A percentile compares a stretch with the other conserved stretches of the same genome.
phyloP scores from a whole-genome alignment of 2,113 vertebrate species.

The Thunnus maccoyii region DNA sequence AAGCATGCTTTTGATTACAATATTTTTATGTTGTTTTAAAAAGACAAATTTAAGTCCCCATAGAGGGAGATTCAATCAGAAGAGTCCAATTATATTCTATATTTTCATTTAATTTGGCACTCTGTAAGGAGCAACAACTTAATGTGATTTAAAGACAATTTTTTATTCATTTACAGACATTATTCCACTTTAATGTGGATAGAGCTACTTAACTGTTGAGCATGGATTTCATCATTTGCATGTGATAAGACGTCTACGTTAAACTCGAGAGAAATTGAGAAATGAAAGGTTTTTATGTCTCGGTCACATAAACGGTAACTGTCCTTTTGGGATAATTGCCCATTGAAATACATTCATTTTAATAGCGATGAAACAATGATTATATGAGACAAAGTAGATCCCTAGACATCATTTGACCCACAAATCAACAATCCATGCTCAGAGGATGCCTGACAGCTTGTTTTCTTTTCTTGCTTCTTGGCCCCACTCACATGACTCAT shows the following conservation, averaged over 20 bases:
- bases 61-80: neutral
- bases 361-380: too few relatives aligned
- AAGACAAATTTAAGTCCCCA: too few relatives aligned
- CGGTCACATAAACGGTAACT: neutral
- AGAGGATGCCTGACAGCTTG: neutral
- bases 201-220: neutral
- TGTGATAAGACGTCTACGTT: neutral
- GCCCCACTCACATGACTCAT: neutral
- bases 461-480: conserved; percentile 21
- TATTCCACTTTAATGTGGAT: neutral
- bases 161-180: neutral
- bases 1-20: neutral
- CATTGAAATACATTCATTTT: neutral
- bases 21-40: neutral
- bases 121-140: too few relatives aligned
- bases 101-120: neutral
- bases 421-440: conserved; percentile 8
- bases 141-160: too few relatives aligned
- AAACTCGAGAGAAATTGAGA: neutral
- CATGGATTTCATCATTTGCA: neutral
- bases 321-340: too few relatives aligned
- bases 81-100: neutral
- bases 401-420: neutral
- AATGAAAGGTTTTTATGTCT: neutral
- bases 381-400: neutral